Evolutionary conservation across 2,888 invertebrate species (phyloP).

Genomic region (Caenorhabditis wallacei): DNA sequence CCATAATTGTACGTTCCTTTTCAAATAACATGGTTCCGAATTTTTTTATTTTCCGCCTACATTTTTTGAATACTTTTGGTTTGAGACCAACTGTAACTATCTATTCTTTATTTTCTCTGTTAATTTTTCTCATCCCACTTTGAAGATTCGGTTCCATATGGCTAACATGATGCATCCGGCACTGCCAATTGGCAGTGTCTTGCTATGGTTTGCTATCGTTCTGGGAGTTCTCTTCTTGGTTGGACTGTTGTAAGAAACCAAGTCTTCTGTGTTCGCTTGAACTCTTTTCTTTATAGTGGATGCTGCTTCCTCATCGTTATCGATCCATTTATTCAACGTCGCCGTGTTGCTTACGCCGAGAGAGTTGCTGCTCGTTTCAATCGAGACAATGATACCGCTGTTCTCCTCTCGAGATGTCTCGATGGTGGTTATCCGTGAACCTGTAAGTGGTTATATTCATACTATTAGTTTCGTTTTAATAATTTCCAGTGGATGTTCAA

Average conservation of each 20-base stretch:
- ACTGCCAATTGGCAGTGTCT: conserved; percentile 4
- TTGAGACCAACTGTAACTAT: neutral
- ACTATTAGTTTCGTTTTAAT: too few relatives aligned
- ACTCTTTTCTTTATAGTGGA: conserved; percentile 11
- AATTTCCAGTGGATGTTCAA: too few relatives aligned
- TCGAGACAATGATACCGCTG: conserved; percentile 31
- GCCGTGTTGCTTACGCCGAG: conserved; percentile 17
- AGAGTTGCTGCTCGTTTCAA: conserved; percentile 42
- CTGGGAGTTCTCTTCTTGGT: conserved; percentile 8
- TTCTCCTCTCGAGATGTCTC: conserved; percentile 8
- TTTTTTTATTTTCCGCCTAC: neutral
- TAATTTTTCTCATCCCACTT: neutral
- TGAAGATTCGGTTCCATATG: conserved; percentile 10
- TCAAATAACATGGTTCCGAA: conserved; percentile 26
- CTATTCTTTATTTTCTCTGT: neutral
- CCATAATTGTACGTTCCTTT: conserved; percentile 15
- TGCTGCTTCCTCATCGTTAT: conserved; percentile 15
- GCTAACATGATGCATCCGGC: conserved; percentile 14
- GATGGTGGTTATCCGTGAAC: neutral
- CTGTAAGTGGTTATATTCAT: too few relatives aligned
- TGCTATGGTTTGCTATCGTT: conserved; percentile 16
- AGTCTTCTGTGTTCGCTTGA: neutral
- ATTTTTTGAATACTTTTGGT: neutral
- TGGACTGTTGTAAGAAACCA: neutral
- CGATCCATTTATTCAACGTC: conserved; percentile 30